Conservation (phyloP, 2,113 vertebrate genomes). For the Zapus hudsonius region DNA sequence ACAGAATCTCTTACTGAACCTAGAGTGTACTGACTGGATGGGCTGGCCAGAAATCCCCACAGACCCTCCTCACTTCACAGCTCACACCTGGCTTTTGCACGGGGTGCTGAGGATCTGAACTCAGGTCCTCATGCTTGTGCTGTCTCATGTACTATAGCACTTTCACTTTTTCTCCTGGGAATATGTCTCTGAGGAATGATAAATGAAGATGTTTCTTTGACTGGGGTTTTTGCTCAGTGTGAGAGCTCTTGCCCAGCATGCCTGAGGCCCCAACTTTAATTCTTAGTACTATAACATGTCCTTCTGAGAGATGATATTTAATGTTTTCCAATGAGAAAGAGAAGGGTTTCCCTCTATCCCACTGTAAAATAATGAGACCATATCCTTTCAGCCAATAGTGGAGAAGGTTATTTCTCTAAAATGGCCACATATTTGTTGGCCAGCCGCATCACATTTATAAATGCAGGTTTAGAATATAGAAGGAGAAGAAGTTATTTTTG, state of each 20-base stretch:
- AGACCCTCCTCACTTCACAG: too few relatives aligned
- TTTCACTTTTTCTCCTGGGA: not conserved
- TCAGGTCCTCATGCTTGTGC: not conserved
- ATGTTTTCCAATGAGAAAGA: not conserved
- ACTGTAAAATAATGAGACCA: not conserved
- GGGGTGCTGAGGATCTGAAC: not conserved
- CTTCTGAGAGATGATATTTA: not conserved
- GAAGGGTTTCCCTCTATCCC: too few relatives aligned
- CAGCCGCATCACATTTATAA: not conserved
- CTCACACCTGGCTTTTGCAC: too few relatives aligned
- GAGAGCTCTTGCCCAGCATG: not conserved
- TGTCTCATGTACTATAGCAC: too few relatives aligned
- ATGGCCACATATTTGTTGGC: not conserved
- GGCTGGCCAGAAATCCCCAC: too few relatives aligned
- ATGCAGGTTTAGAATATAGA: not conserved
- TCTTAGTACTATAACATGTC: not conserved
- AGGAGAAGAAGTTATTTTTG: not conserved
- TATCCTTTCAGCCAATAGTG: not conserved
- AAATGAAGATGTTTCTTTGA: not conserved
- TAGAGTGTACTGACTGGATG: too few relatives aligned
- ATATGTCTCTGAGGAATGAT: not conserved
- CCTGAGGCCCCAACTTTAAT: not conserved
- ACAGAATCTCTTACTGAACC: too few relatives aligned
- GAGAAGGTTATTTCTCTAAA: constrained; percentile 8
- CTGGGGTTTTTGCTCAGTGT: not conserved